Percentiles rank a stretch among this genome's conserved stretches.
phyloP scores from a whole-genome alignment of 2,888 invertebrate species.

The Octodonta nipae region DNA sequence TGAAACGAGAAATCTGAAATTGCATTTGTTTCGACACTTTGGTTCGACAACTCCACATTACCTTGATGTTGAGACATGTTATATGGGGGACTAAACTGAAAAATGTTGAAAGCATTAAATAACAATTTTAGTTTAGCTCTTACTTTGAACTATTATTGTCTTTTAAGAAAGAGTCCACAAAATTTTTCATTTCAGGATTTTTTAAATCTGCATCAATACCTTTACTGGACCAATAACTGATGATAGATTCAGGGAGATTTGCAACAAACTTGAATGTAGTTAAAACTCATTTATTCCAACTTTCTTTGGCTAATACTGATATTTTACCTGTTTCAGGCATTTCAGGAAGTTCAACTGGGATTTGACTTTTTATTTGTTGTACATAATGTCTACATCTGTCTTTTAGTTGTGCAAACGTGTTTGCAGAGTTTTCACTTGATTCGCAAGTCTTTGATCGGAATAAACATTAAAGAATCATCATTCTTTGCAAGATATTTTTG shows the following conservation, averaged over 20 bases:
- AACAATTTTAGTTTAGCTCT: no score
- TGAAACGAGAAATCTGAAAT: no score
- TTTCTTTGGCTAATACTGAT: constrained; percentile 48
- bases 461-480: no score
- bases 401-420: constrained; percentile 49
- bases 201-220: constrained; percentile 35
- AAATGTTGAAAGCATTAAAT: no score
- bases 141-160: constrained; percentile 9
- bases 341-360: constrained; percentile 52
- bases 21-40: no score
- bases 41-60: no score
- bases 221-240: constrained; percentile 40
- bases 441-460: no score
- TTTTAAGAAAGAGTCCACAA: constrained; percentile 20
- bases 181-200: constrained; percentile 33
- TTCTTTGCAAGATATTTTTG: no score
- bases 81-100: no score
- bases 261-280: constrained; percentile 47
- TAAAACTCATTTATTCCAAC: constrained; percentile 57
- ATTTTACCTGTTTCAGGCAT: constrained; percentile 48
- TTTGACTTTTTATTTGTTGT: constrained; percentile 43
- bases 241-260: constrained; percentile 48
- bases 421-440: constrained; percentile 45
- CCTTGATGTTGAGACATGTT: no score
- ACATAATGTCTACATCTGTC: constrained; percentile 46